Base-by-base conservation (phyloP, 2,888 invertebrate genomes). In the Gari tellinella region DNA sequence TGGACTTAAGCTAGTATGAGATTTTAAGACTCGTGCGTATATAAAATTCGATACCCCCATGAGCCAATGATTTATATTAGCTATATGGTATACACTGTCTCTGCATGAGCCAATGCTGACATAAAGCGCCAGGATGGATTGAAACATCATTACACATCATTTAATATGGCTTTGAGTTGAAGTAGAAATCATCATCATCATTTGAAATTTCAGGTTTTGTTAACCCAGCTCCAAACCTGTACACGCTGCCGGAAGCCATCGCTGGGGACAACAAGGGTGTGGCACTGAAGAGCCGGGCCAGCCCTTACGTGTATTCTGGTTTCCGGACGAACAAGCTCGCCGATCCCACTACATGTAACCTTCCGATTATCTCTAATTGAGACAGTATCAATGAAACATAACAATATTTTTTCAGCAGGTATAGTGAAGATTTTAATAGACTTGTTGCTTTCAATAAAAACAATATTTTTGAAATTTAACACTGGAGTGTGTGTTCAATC, bases 251-350 rank as follows among this genome's bases (percentile, higher is more conserved):
- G 15, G 79, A 80, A n/a, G 65, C 72, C 7, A 66, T 75, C 21
- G 58, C 69, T 19, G 69, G 74, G 4, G 66, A 76, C 38, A 75
- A 60, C n/a, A 74, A 62, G 14, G 81, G 80, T 14, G 72, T 76
- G 25, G 72, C 66, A 2, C 67, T 87, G 8, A 87, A 86, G 67
- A 84, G 86, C 41, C 65, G 87, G 40, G 82, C 83, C 0, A 87
- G 84, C 62, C 87, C 86, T 2, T 86, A 76, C 31, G 80, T 87
- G 8, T 86, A 85, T 57, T 85, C 85, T 7, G 87, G 87, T 14
- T 83, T 81, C 62, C 62, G 72, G 15, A 76, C 80, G 37, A 79
- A 55, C 48, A 84, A 79, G 38, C n/a, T 85, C 10, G 65, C 61
- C 21, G 82, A 85, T 19, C 73, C 72, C 21, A 19, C 21, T 25